Evolutionary conservation across 2,113 vertebrate genomes (phyloP), one percentile per base, ranked within the genome.

Genomic region (Campylomormyrus tamandua): DNA sequence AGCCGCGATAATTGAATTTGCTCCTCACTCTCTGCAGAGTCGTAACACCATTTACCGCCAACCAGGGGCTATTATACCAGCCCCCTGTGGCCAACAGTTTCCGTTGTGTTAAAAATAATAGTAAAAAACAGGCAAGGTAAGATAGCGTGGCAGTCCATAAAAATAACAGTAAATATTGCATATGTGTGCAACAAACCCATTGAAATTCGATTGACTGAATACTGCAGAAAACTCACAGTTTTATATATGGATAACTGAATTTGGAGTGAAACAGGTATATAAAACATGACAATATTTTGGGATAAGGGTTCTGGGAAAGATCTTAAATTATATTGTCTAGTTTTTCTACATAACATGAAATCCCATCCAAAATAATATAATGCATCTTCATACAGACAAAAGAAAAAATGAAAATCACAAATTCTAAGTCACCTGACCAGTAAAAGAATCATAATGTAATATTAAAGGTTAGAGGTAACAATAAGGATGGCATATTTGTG

Each of bases 21-120:
- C 90, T 91, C 90, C 90, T 89, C 88, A 89, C 89, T 91, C 80
- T 48, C 58, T 90, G 87, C 89, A 91, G 83, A 89, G 88, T 91
- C 80, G 90, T 88, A 92, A 90, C 90, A 80, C 90, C 90, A 92
- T 91, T 91, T 90, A 90, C 92, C 91, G 89, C 90, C 92, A 90
- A 91, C 90, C 90, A 90, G 83, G 74, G 74, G 90, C 92, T 91
- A 91, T 90, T 91, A 92, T 90, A 90, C 87, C 92, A 89, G 89
- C 89, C 90, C 90, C 91, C 90, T 50, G 74, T 52, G 87, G 88
- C 90, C 90, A 53, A 87, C 89, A 89, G 66, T 88, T 90, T 91
- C 92, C 90, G 50, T 89, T 88, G 50, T 87, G 58, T 62, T 49
- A 87, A 49, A 84, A 77, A 77, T 49, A 15, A 74, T 74, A 53